A percentile compares a stretch with the other conserved stretches of the same genome.
Conservation (phyloP, 2,113 vertebrate species). For the Sceloporus undulatus region DNA sequence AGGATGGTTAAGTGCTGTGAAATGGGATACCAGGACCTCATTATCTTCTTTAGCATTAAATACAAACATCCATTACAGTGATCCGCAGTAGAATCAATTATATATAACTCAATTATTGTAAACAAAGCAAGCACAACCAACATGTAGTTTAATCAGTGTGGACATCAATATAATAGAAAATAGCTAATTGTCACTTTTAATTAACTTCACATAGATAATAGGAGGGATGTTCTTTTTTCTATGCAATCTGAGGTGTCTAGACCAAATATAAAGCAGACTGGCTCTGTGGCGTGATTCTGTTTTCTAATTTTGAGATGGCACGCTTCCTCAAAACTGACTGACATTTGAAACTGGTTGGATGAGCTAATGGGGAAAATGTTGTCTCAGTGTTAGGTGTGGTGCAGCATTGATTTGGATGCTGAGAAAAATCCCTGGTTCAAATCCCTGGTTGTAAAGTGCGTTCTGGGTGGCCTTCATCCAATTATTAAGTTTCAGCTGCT, state of each 20-base stretch:
- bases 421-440: background rate
- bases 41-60: background rate
- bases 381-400: background rate
- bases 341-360: background rate
- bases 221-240: background rate
- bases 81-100: background rate
- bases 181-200: background rate
- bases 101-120: background rate
- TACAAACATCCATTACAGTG: background rate
- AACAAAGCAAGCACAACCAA: background rate
- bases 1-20: background rate
- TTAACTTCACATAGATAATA: background rate
- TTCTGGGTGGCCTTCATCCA: background rate
- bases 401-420: background rate
- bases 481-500: background rate
- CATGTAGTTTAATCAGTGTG: background rate
- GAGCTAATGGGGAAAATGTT: background rate
- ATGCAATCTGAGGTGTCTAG: background rate
- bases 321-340: background rate
- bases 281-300: background rate
- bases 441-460: background rate
- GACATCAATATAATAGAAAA: background rate
- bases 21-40: background rate
- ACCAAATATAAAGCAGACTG: background rate
- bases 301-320: background rate